Evolutionary conservation across 2,113 vertebrate genomes (phyloP).

Genomic region (Equus quagga): DNA sequence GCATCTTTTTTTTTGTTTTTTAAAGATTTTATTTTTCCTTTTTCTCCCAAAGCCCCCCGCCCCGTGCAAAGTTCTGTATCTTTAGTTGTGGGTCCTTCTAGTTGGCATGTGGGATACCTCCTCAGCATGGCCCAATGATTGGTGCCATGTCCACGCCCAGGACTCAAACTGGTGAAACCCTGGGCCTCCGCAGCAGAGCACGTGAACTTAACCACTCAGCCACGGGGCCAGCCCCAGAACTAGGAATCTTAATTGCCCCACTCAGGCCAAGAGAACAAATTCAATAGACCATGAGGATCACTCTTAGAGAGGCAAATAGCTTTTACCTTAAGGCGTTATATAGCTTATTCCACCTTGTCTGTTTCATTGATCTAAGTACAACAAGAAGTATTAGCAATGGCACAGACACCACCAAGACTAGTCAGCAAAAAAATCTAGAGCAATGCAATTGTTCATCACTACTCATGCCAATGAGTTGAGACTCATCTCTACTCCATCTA

Average conservation of each 20-base stretch:
- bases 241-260: neutral
- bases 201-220: too few relatives aligned
- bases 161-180: too few relatives aligned
- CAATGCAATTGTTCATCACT: neutral
- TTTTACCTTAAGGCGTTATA: neutral
- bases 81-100: too few relatives aligned
- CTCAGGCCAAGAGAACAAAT: neutral
- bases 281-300: neutral
- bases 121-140: too few relatives aligned
- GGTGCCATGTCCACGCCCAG: too few relatives aligned
- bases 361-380: neutral
- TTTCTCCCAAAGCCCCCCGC: too few relatives aligned
- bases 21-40: too few relatives aligned
- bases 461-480: neutral
- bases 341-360: neutral
- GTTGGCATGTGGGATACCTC: too few relatives aligned
- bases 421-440: neutral
- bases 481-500: neutral
- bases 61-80: too few relatives aligned
- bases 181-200: too few relatives aligned
- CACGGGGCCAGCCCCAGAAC: neutral
- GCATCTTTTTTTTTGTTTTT: too few relatives aligned
- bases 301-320: too few relatives aligned
- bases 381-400: neutral
- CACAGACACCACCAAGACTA: neutral